A percentile compares a stretch with the other conserved stretches of the same genome.
phyloP scores from a whole-genome alignment of 2,113 vertebrate genomes.

The Sphyrna mokarran region DNA sequence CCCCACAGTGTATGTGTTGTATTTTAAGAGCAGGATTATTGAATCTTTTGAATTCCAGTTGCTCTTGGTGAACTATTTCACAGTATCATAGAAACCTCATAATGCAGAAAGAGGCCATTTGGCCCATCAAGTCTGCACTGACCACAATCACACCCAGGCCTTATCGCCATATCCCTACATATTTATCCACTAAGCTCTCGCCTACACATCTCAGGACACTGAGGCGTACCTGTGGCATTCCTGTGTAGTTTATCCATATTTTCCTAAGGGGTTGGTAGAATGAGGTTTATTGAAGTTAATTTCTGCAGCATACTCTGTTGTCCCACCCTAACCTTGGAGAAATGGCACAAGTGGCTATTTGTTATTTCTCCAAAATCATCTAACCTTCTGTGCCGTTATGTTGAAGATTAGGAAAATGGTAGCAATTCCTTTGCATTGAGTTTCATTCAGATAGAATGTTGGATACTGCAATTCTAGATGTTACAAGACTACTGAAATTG shows the following conservation, averaged over 20 bases:
- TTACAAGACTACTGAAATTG: neutral
- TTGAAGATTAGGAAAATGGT: neutral
- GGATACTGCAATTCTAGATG: neutral
- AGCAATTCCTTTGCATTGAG: neutral
- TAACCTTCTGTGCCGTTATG: neutral
- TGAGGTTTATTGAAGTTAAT: neutral
- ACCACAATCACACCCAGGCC: no score
- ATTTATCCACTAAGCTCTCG: no score
- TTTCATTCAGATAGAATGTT: neutral
- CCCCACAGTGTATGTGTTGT: slow-evolving; percentile 27
- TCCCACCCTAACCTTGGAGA: neutral
- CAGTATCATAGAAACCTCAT: no score
- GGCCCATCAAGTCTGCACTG: no score
- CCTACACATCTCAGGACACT: no score
- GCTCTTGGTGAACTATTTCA: neutral
- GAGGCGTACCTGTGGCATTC: neutral
- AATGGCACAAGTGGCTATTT: neutral
- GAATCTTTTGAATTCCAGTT: neutral
- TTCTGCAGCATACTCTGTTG: neutral
- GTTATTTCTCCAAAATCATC: neutral
- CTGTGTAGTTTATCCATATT: neutral
- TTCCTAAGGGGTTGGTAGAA: neutral
- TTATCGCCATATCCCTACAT: no score
- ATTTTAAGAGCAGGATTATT: neutral
- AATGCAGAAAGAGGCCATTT: no score